These are phyloP conservation scores for Punctoribates punctum DNA, from an alignment of 2,888 invertebrate species.

Conservation along the genomic window DNA sequence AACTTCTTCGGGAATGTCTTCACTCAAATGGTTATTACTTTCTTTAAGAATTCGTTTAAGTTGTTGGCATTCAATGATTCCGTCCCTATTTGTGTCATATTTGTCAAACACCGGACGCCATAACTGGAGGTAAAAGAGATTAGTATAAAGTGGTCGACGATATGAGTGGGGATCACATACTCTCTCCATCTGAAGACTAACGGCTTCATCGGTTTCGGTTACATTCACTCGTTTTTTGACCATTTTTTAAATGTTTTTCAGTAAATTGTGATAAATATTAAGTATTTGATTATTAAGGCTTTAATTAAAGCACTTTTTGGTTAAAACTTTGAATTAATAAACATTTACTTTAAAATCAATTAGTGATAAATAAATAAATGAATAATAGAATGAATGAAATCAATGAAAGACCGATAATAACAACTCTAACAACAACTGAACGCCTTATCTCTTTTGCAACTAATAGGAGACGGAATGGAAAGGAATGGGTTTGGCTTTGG, in stretches of 20 bases:
- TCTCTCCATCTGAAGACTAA: conserved; percentile 39
- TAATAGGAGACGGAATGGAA: background rate
- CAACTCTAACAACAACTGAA: background rate
- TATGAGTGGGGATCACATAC: background rate
- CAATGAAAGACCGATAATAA: background rate
- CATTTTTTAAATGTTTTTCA: conserved; percentile 11
- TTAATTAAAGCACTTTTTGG: background rate
- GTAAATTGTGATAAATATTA: background rate
- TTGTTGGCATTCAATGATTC: conserved; percentile 46
- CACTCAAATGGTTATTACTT: conserved; percentile 46
- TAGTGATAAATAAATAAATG: background rate
- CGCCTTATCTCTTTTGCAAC: background rate
- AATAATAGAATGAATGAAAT: background rate
- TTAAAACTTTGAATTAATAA: background rate
- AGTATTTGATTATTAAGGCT: background rate
- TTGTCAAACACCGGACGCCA: conserved; percentile 48
- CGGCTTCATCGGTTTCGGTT: background rate
- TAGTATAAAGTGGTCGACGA: background rate
- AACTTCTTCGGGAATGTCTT: conserved; percentile 51
- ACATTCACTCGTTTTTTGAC: conserved; percentile 1
- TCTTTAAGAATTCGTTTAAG: conserved; percentile 46
- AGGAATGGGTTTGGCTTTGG: too few relatives aligned
- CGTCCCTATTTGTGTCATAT: conserved; percentile 48
- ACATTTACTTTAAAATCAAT: background rate
- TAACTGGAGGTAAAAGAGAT: conserved; percentile 36